These are phyloP conservation scores for Dromaius novaehollandiae DNA, from an alignment of 2,113 vertebrate genomes.

Conservation along the genomic window DNA sequence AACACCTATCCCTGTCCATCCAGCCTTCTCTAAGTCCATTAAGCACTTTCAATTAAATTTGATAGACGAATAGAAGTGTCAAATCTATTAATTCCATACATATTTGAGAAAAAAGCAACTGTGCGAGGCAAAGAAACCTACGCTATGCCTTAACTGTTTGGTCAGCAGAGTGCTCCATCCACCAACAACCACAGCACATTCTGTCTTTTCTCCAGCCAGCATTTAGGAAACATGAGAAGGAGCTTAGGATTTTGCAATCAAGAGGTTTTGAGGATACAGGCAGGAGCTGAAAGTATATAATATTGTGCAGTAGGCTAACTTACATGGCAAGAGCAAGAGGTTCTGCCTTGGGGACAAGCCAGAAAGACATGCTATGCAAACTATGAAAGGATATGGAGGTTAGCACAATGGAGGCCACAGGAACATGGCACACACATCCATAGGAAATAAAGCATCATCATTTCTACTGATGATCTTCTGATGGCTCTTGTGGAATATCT, in stretches of 20 bases:
- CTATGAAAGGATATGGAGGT: background rate
- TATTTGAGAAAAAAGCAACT: background rate
- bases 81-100: background rate
- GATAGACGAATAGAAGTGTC: background rate
- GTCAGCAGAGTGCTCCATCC: background rate
- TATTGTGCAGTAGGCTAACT: background rate
- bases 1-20: background rate
- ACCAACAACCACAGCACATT: accelerated
- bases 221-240: background rate
- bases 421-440: background rate
- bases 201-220: background rate
- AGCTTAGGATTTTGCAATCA: background rate
- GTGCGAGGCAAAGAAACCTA: background rate
- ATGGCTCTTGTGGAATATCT: background rate
- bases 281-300: background rate
- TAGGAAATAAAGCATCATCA: background rate
- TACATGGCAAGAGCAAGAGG: background rate
- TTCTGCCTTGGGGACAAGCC: background rate
- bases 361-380: background rate
- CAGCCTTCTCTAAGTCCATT: background rate
- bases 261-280: background rate
- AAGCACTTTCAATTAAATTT: background rate
- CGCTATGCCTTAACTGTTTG: background rate
- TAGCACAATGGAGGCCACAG: background rate
- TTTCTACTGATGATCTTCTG: background rate